Conservation (phyloP, 92 coral and sea anemone species). For the Zoanthus solanderi region DNA sequence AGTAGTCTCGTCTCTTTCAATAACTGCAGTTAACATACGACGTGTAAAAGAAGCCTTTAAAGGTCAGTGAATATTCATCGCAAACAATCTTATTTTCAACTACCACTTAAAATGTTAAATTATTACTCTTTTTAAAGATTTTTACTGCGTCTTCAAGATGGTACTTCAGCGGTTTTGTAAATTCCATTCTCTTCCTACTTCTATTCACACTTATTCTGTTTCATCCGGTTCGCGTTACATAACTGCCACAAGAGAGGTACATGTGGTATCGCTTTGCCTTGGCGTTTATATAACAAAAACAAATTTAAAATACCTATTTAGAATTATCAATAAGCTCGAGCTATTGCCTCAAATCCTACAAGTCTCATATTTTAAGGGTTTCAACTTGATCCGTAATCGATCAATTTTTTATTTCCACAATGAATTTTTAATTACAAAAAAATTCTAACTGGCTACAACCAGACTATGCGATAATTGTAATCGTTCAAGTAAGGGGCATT, state of each 20-base stretch:
- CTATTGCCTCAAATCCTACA: background rate
- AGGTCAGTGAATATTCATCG: slow-evolving; percentile 6
- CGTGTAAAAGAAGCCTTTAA: slow-evolving; percentile 8
- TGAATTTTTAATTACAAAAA: slow-evolving; percentile 18
- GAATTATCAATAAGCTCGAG: background rate
- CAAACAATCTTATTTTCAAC: background rate
- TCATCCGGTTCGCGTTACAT: slow-evolving; percentile 18
- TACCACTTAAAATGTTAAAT: background rate
- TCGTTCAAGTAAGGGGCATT: background rate
- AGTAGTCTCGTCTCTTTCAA: slow-evolving; percentile 69
- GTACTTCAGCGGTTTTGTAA: background rate
- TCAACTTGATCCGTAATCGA: background rate
- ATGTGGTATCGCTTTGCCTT: background rate
- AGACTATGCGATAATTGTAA: background rate
- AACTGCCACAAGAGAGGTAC: background rate
- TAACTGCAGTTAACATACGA: slow-evolving; percentile 13
- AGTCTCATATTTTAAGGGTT: background rate
- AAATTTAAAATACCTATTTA: background rate
- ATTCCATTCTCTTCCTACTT: background rate
- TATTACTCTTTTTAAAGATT: background rate
- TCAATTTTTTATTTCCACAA: background rate
- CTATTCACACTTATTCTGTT: slow-evolving; percentile 17
- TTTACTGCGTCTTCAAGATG: background rate
- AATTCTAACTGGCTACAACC: background rate
- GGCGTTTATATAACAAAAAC: background rate